Conservation (phyloP, 2,113 vertebrate genomes). For the Brevimyrus niger region DNA sequence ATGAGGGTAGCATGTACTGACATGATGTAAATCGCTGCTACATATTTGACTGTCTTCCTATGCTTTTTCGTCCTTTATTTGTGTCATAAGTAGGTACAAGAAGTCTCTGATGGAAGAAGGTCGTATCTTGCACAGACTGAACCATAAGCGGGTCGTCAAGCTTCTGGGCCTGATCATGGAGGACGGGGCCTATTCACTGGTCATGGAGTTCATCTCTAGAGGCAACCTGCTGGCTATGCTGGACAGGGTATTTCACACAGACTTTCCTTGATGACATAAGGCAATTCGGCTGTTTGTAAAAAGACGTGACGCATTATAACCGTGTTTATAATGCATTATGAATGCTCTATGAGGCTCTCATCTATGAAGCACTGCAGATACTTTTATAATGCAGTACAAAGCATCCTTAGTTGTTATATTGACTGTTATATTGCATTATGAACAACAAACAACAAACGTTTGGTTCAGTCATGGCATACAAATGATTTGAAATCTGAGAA, state of each 20-base stretch:
- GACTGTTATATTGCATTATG: too few relatives aligned
- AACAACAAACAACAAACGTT: too few relatives aligned
- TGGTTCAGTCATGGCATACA: not conserved
- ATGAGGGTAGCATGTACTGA: not conserved
- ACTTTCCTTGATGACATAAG: not conserved
- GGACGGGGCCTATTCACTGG: constrained; percentile 78
- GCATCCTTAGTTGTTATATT: not conserved
- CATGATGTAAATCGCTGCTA: not conserved
- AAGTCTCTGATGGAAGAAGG: constrained; percentile 79
- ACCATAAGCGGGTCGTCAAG: constrained; percentile 78
- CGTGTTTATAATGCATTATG: too few relatives aligned
- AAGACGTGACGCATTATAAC: too few relatives aligned
- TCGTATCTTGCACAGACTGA: constrained; percentile 76
- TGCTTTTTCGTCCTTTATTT: not conserved
- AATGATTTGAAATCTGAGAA: not conserved
- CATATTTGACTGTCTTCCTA: not conserved
- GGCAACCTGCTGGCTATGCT: constrained; percentile 84
- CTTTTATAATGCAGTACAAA: not conserved
- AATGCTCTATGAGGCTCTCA: not conserved
- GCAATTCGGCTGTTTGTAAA: not conserved
- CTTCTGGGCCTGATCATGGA: constrained; percentile 84
- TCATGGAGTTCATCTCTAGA: constrained; percentile 83
- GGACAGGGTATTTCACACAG: constrained; percentile 53
- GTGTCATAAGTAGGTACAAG: constrained; percentile 55
- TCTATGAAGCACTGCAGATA: not conserved